Evolutionary conservation across 2,888 invertebrate species (phyloP).

Genomic region (Mongoloraphidia duomilia): DNA sequence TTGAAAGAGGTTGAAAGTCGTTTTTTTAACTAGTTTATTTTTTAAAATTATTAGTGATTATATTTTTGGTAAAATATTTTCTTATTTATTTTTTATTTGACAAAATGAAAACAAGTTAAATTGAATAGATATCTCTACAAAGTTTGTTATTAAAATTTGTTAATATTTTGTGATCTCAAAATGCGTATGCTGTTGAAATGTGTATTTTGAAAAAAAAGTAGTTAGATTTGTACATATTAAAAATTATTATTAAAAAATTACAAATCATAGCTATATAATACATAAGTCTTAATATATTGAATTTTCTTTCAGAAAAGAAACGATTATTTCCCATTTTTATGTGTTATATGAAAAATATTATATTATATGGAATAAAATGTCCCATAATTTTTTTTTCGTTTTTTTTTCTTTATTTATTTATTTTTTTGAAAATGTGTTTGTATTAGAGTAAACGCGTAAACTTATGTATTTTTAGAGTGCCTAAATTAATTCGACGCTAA

Average conservation of each 20-base stretch:
- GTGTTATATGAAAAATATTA: slow-evolving; percentile 30
- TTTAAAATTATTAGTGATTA: neutral
- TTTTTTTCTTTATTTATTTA: neutral
- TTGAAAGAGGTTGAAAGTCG: too few species aligned
- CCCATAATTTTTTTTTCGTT: neutral
- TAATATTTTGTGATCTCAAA: slow-evolving; percentile 34
- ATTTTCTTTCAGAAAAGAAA: slow-evolving; percentile 3
- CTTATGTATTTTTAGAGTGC: too few species aligned
- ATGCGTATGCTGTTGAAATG: slow-evolving; percentile 29
- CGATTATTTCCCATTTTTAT: slow-evolving; percentile 31
- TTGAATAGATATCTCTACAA: slow-evolving; percentile 4
- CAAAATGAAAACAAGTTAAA: neutral
- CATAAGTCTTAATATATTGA: slow-evolving; percentile 2
- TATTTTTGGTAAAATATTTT: neutral
- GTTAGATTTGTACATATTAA: slow-evolving; percentile 1
- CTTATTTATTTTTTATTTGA: neutral
- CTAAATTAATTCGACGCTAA: too few species aligned
- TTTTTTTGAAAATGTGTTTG: too few species aligned
- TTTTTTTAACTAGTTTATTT: too few species aligned
- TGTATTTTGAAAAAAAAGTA: slow-evolving; percentile 15
- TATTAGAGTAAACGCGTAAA: too few species aligned
- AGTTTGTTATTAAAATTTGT: slow-evolving; percentile 22
- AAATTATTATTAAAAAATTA: slow-evolving; percentile 5
- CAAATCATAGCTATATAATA: slow-evolving; percentile 6
- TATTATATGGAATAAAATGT: slow-evolving; percentile 4